Conservation (phyloP, 2,888 invertebrate genomes). For the Malachius bipustulatus region DNA sequence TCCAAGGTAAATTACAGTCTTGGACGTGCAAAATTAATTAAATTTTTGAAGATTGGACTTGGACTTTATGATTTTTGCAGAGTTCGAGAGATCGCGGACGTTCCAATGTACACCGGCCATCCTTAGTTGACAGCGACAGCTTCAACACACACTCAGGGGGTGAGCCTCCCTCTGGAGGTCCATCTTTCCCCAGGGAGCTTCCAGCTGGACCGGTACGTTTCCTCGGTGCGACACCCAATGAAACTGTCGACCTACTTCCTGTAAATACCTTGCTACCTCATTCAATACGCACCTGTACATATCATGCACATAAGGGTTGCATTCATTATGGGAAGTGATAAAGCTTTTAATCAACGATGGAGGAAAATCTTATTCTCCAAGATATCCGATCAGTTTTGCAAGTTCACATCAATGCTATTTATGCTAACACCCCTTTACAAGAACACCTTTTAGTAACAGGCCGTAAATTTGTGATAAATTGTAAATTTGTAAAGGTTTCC, state of each 20-base stretch:
- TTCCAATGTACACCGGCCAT: conserved; percentile 58
- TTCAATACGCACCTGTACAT: too few species aligned
- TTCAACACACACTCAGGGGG: conserved; percentile 60
- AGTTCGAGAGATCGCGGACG: conserved; percentile 40
- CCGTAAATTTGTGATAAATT: too few species aligned
- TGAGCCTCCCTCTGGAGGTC: conserved; percentile 36
- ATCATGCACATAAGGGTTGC: too few species aligned
- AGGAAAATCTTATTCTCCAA: too few species aligned
- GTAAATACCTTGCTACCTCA: too few species aligned
- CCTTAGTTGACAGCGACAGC: conserved; percentile 68
- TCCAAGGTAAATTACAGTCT: conserved; percentile 28
- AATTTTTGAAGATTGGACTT: not conserved
- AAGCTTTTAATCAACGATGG: too few species aligned
- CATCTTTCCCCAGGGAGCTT: conserved; percentile 44
- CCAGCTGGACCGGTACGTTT: conserved; percentile 45
- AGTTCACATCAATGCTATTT: too few species aligned
- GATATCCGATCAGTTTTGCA: too few species aligned
- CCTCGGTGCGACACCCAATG: conserved; percentile 47
- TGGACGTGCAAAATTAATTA: not conserved
- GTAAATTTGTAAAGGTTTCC: too few species aligned
- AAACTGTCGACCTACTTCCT: conserved; percentile 36
- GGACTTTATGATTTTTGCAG: conserved; percentile 18
- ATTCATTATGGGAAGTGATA: too few species aligned
- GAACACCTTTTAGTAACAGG: too few species aligned
- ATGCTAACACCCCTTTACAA: too few species aligned